Percentiles rank a stretch among this genome's conserved stretches.
These are phyloP conservation scores for Carcharodon carcharias DNA, from an alignment of 2,797 vertebrate species.

Conservation along the genomic window DNA sequence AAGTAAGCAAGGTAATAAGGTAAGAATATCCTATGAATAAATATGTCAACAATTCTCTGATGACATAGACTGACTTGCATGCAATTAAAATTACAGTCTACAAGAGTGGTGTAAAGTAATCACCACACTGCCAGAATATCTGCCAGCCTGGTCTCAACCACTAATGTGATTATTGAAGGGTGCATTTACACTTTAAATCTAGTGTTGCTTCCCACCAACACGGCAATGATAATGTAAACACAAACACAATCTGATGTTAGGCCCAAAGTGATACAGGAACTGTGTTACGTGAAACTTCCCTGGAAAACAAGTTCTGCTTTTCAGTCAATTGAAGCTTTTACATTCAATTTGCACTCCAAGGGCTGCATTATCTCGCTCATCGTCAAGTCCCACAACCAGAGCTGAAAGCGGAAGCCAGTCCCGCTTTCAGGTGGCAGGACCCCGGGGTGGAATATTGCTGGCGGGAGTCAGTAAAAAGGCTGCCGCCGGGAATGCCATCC, in stretches of 20 bases:
- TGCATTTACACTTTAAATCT: neutral
- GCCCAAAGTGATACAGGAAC: neutral
- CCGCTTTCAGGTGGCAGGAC: neutral
- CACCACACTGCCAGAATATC: neutral
- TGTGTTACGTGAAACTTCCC: neutral
- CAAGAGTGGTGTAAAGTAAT: neutral
- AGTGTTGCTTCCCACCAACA: neutral
- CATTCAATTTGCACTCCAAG: neutral
- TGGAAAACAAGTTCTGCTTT: neutral
- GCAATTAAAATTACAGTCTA: neutral
- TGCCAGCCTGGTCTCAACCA: neutral
- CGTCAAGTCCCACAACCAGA: neutral
- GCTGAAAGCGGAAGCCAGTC: neutral
- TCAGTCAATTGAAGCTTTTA: neutral
- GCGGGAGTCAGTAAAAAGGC: neutral
- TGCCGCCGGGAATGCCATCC: too few species aligned
- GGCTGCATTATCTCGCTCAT: neutral
- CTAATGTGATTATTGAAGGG: neutral
- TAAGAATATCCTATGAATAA: slow-evolving; percentile 10
- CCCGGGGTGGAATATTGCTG: neutral
- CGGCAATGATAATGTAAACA: neutral
- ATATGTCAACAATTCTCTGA: neutral
- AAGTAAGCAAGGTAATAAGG: neutral
- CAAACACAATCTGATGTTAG: neutral
- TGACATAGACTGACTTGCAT: neutral